phyloP scores from a whole-genome alignment of 2,888 invertebrate genomes.

The Tortrix viridana region DNA sequence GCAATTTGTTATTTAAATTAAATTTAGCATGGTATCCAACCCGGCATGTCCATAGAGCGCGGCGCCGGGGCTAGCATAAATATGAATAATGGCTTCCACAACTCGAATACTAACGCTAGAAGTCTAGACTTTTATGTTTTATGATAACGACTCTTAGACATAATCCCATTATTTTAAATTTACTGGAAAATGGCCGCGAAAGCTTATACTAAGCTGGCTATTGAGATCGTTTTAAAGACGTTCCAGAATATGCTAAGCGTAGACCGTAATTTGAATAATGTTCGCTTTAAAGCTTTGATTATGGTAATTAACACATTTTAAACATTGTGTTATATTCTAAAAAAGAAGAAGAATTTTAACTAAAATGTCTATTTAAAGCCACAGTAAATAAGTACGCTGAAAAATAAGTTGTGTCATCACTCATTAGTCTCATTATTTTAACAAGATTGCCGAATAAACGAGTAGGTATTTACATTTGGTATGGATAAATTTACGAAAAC shows the following conservation, averaged over 20 bases:
- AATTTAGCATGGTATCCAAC: constrained; percentile 41
- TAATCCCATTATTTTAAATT: constrained; percentile 36
- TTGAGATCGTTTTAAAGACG: constrained; percentile 18
- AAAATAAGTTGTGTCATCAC: too few relatives aligned
- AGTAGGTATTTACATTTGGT: too few relatives aligned
- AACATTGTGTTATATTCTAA: too few relatives aligned
- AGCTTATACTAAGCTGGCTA: constrained; percentile 19
- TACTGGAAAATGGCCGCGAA: constrained; percentile 18
- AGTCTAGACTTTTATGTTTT: constrained; percentile 43
- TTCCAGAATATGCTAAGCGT: neutral
- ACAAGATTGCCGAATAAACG: too few relatives aligned
- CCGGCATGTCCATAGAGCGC: constrained; percentile 34
- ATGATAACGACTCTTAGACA: constrained; percentile 35
- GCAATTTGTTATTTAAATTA: constrained; percentile 50
- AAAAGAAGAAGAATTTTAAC: too few relatives aligned
- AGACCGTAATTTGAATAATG: too few relatives aligned
- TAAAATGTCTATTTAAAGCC: too few relatives aligned
- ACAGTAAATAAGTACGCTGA: too few relatives aligned
- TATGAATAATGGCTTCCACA: constrained; percentile 59
- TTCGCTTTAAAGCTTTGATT: too few relatives aligned
- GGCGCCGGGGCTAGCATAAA: constrained; percentile 57
- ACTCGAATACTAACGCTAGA: constrained; percentile 56
- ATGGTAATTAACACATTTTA: too few relatives aligned
- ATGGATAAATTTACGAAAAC: too few relatives aligned
- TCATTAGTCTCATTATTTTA: too few relatives aligned